Percentiles rank a stretch among this genome's conserved stretches.
Conservation (phyloP, 30 jellyfish, hydroid and myxozoan species). For the Aurelia aurita complex sp. Pacific region DNA sequence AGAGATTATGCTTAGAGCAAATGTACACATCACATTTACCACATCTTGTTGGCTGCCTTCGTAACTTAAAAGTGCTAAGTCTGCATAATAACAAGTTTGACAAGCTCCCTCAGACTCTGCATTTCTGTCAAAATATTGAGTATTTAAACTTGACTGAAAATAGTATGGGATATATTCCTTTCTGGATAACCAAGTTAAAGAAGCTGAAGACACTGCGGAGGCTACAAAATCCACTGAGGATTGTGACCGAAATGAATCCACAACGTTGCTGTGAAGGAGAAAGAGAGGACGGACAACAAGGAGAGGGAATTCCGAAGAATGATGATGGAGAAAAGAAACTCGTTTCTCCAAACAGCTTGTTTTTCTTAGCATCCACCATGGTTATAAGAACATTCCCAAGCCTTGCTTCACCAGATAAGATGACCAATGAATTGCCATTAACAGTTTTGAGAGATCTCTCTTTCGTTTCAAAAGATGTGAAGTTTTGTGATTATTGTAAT, state of each 20-base stretch:
- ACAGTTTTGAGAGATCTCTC: not conserved
- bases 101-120: constrained; percentile 16
- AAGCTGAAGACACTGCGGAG: constrained; percentile 6
- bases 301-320: not conserved
- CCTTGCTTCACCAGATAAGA: not conserved
- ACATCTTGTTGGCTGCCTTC: too few species aligned
- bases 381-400: not conserved
- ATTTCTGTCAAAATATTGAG: constrained; percentile 12
- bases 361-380: constrained; percentile 2
- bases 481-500: constrained; percentile 30
- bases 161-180: constrained; percentile 8
- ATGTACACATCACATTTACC: too few species aligned
- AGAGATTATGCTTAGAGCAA: too few species aligned
- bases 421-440: constrained; percentile 2
- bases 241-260: not conserved
- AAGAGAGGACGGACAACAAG: not conserved
- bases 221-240: not conserved
- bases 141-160: not conserved
- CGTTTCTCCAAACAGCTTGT: constrained; percentile 10
- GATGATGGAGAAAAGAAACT: not conserved
- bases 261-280: not conserved
- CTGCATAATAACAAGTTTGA: too few species aligned
- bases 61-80: too few species aligned
- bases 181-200: constrained; percentile 34
- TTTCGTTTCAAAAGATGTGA: not conserved